Conservation (phyloP, 2,888 invertebrate genomes). For the Phoenoteleia sp. region DNA sequence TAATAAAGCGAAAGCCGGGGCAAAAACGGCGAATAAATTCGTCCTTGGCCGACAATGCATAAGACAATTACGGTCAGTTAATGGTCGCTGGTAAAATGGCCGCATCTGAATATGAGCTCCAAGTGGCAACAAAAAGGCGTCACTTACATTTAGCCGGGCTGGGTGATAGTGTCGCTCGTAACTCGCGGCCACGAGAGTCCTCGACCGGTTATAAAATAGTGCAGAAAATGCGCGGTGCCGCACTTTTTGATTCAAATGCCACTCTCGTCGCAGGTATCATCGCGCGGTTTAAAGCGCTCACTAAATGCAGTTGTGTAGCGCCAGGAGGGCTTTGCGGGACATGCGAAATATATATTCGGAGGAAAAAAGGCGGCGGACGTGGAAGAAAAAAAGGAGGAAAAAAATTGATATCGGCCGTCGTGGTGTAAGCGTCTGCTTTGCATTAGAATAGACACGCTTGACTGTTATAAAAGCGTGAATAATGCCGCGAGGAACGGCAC, state of each 20-base stretch:
- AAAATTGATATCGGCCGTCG: slow-evolving; percentile 67
- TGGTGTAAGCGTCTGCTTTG: slow-evolving; percentile 71
- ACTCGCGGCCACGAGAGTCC: slow-evolving; percentile 55
- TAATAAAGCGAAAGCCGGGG: slow-evolving; percentile 38
- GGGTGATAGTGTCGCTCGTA: slow-evolving; percentile 58
- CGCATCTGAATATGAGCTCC: slow-evolving; percentile 47
- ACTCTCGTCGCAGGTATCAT: slow-evolving; percentile 48
- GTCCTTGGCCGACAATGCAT: slow-evolving; percentile 38
- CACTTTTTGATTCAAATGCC: slow-evolving; percentile 59
- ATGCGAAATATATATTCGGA: slow-evolving; percentile 43
- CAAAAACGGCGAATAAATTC: slow-evolving; percentile 50
- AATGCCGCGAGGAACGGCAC: slow-evolving; percentile 56
- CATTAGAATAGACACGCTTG: slow-evolving; percentile 73
- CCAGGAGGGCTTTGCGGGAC: slow-evolving; percentile 19
- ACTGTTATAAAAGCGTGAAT: slow-evolving; percentile 73
- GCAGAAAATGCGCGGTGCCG: slow-evolving; percentile 31
- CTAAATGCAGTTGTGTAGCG: slow-evolving; percentile 52
- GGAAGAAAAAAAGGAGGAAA: slow-evolving; percentile 12
- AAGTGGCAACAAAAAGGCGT: slow-evolving; percentile 50
- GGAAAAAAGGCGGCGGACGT: not conserved
- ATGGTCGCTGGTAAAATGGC: slow-evolving; percentile 43
- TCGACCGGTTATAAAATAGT: slow-evolving; percentile 60
- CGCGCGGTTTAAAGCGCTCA: slow-evolving; percentile 41
- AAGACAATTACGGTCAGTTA: slow-evolving; percentile 63
- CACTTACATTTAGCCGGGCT: slow-evolving; percentile 27